A percentile compares a stretch with the other conserved stretches of the same genome.
Conservation (phyloP, 2,797 vertebrate species). For the Spatula versicolor region DNA sequence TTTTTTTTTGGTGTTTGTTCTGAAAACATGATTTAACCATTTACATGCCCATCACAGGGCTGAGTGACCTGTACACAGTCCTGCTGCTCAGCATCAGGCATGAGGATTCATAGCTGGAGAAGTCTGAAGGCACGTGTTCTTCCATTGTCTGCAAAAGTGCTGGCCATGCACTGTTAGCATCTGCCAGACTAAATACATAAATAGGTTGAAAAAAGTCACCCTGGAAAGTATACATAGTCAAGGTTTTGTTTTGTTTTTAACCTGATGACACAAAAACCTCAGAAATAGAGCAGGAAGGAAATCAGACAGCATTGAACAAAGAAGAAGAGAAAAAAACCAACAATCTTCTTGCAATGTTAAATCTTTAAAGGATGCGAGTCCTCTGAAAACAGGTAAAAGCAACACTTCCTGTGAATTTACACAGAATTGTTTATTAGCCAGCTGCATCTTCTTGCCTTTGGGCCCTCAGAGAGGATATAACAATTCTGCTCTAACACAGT, state of each 20-base stretch:
- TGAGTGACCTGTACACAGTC: not conserved
- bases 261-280: not conserved
- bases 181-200: accelerated
- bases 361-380: not conserved
- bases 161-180: not conserved
- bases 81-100: not conserved
- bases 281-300: constrained; percentile 16
- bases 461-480: not conserved
- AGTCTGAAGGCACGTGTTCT: not conserved
- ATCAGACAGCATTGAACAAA: not conserved
- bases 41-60: not conserved
- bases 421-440: not conserved
- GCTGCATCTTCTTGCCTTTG: not conserved
- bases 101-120: not conserved
- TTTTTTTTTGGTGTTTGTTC: not conserved
- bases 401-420: not conserved
- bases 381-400: not conserved
- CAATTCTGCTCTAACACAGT: not conserved
- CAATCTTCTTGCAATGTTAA: not conserved
- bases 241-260: not conserved
- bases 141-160: not conserved
- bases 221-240: not conserved
- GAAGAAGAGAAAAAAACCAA: not conserved
- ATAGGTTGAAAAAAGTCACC: not conserved
- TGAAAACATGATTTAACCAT: not conserved